Evolutionary conservation across 2,888 invertebrate species (phyloP).

Genomic region (Acleris laterana): DNA sequence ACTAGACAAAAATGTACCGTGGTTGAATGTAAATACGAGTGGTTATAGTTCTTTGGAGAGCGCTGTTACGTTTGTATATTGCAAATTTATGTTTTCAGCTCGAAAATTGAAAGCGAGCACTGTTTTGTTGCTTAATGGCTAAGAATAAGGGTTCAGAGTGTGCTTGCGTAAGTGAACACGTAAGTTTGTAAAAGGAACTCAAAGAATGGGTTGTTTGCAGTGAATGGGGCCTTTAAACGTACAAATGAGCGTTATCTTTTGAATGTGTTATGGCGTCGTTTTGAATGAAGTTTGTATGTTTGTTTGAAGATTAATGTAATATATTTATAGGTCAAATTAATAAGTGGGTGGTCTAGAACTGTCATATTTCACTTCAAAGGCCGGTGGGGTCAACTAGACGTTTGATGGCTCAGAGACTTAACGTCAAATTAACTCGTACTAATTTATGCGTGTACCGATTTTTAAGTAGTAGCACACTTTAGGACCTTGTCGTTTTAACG

Average conservation of each 20-base stretch:
- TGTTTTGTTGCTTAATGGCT: slow-evolving; percentile 36
- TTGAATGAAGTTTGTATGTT: slow-evolving; percentile 35
- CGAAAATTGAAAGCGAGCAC: slow-evolving; percentile 40
- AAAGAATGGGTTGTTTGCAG: slow-evolving; percentile 65
- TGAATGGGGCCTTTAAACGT: slow-evolving; percentile 72
- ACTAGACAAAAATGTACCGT: slow-evolving; percentile 33
- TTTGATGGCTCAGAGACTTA: not conserved
- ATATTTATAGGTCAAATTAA: slow-evolving; percentile 36
- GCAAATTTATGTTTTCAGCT: slow-evolving; percentile 46
- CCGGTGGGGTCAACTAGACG: not conserved
- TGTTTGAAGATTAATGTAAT: slow-evolving; percentile 33
- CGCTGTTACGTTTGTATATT: slow-evolving; percentile 21
- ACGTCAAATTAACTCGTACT: not conserved
- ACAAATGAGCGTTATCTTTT: slow-evolving; percentile 65
- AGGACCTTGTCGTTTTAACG: too few species aligned
- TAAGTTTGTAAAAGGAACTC: slow-evolving; percentile 43
- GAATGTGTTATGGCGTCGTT: slow-evolving; percentile 39
- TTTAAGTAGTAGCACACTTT: too few species aligned
- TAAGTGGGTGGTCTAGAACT: slow-evolving; percentile 33
- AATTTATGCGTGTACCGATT: too few species aligned
- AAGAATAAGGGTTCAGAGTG: slow-evolving; percentile 35
- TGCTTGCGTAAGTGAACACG: slow-evolving; percentile 30
- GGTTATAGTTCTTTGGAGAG: slow-evolving; percentile 31
- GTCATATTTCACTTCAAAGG: slow-evolving; percentile 12
- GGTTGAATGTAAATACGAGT: slow-evolving; percentile 14